Evolutionary conservation across 2,888 invertebrate species (phyloP).

Genomic region (Smittia sp.): DNA sequence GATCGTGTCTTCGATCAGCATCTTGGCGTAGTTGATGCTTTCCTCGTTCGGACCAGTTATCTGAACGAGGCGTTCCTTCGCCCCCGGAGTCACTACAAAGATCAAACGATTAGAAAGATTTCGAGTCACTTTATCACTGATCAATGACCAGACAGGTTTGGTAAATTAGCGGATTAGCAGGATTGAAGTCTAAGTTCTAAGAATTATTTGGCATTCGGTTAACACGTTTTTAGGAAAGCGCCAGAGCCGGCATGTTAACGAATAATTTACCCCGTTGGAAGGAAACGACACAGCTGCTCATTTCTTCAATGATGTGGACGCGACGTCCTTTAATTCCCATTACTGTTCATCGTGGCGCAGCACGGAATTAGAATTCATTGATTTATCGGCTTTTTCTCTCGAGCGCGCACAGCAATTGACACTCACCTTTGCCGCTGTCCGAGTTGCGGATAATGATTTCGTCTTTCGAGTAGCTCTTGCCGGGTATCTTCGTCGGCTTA

Average conservation of each 20-base stretch:
- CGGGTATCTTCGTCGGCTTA: conserved; percentile 85
- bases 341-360: conserved; percentile 60
- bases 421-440: conserved; percentile 90
- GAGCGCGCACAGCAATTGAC: neutral
- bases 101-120: conserved; percentile 32
- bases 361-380: neutral
- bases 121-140: too few species aligned
- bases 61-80: conserved; percentile 91
- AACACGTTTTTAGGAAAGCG: too few species aligned
- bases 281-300: conserved; percentile 97
- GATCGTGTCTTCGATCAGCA: conserved; percentile 92
- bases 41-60: conserved; percentile 93
- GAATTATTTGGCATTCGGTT: too few species aligned
- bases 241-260: neutral
- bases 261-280: conserved; percentile 91
- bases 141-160: too few species aligned
- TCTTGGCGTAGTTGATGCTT: conserved; percentile 89
- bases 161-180: too few species aligned
- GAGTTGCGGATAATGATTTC: conserved; percentile 93
- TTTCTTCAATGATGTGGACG: conserved; percentile 98
- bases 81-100: conserved; percentile 85
- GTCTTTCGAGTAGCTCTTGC: conserved; percentile 91
- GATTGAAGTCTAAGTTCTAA: too few species aligned
- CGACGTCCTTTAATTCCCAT: conserved; percentile 98
- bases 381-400: neutral